Evolutionary conservation across 2,888 invertebrate species (phyloP), one percentile per base, ranked within the genome.

Genomic region (Acrobasis repandana): DNA sequence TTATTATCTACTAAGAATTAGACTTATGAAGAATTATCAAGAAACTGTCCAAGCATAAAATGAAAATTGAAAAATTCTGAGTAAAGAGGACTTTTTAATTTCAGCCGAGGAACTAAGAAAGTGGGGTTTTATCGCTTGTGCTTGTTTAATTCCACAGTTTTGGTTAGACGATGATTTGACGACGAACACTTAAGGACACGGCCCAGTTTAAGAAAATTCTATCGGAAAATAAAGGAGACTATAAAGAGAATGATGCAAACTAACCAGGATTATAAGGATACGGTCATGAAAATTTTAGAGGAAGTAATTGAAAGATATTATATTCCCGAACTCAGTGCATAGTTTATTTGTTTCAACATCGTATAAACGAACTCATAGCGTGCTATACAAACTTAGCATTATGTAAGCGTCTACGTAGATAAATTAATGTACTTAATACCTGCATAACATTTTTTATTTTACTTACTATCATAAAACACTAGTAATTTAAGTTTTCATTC

Each of bases 191-290:
- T 90, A 73, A 82, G 9, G 88, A 93, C 61, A 83, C 92, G 0
- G 83, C 80, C 9, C 87, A 92, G 36, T 95, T 94, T 74, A 80
- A 89, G 36, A 89, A 94, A 50, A 94, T 94, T 72, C 86, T 93
- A 8, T 85, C 83, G 3, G 85, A 81, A 56, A 89, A 93, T 69
- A 93, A 94, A 70, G 89, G 89, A 8, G 79, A 88, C 93, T 68
- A 92, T 95, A 56, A 76, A 89, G 61, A 83, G 87, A 67, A 94
- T 94, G 74, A 94, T 94, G 77, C 71, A 86, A 67, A 71, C 78
- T 2, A 93, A 94, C 79, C 66, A 75, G 3, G 70, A 88, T 15
- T 95, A 93, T 70, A 89, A 85, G 64, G 75, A 80, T 49, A 92
- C 93, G 60, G 76, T 94, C 28, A 82, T 90, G 63, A 91, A 93